Evolutionary conservation across 2,113 vertebrate species (phyloP).

Genomic region (Callocephalon fimbriatum): DNA sequence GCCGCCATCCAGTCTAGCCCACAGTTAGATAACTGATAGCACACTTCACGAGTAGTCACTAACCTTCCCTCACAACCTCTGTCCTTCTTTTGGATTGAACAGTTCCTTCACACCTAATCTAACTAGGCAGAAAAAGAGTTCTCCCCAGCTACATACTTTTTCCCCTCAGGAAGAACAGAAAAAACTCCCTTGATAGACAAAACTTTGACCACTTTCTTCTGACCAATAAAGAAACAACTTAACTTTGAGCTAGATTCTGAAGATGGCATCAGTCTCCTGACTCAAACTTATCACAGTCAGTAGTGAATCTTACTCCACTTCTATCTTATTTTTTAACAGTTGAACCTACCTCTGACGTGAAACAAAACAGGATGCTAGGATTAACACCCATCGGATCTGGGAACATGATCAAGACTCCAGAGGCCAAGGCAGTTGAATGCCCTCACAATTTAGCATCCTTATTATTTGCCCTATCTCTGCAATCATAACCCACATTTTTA

Average conservation of each 20-base stretch:
- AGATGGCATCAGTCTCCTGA: not conserved
- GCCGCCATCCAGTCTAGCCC: not conserved
- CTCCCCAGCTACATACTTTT: not conserved
- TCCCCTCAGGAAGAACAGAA: not conserved
- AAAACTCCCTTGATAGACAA: not conserved
- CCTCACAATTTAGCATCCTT: not conserved
- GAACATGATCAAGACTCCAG: not conserved
- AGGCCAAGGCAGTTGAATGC: not conserved
- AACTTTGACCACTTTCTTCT: not conserved
- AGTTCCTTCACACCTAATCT: not conserved
- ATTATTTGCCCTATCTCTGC: not conserved
- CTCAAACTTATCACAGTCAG: not conserved
- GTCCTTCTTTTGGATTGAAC: not conserved
- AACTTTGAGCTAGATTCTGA: not conserved
- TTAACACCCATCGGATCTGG: not conserved
- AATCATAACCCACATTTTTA: not conserved
- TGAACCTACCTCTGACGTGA: not conserved
- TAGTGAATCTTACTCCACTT: not conserved
- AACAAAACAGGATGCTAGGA: not conserved
- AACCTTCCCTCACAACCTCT: not conserved
- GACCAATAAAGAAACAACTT: not conserved
- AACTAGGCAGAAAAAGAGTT: not conserved
- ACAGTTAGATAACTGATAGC: not conserved
- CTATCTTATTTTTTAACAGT: not conserved
- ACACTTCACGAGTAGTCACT: not conserved